Evolutionary conservation across 2,888 invertebrate species (phyloP), one percentile per base, ranked within the genome.

Genomic region (Tetragonula carbonaria): DNA sequence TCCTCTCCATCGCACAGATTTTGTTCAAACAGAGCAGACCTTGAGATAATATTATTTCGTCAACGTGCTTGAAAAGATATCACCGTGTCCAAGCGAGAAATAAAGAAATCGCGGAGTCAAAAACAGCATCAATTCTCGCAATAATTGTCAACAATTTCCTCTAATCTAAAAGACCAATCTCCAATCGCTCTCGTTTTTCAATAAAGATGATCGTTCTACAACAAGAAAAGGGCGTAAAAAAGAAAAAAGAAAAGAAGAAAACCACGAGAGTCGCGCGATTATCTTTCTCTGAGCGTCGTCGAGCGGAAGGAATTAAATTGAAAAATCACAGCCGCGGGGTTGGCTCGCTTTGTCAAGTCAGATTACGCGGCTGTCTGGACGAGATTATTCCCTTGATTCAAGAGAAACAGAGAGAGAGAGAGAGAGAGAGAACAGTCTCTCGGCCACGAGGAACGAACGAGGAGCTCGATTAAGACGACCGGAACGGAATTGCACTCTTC

Each of bases 391-490:
- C 74, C 71, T 66, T 38, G 79, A 80, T 78, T 74, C 57, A 51
- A 4, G 50, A 11, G 57, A 5, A 18, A 16, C 18, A 11, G 23
- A 5, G 0, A 4, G 16, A 38, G 38, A 38, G 18, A 16, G n/a
- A 4, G 2, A 33, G 18, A 16, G n/a, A 21, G 18, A 11, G 2
- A 55, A 2, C 18, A 13, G 28, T 59, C 51, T 51, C 57, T 66
- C 59, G 72, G 62, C 28, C 45, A 51, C 62, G 74, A 53, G 50
- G 55, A 74, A 55, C 45, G 63, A 45, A 53, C 53, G 55, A 4
- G 38, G 38, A 16, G 77, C 65, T 86, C 86, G 86, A 86, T 86
- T 86, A 86, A 86, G 82, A 83, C 73, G 66, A 71, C 38, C 78
- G 72, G 73, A 73, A 63, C 77, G 85, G 73, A 82, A 85, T 86